Percentiles rank a stretch among this genome's conserved stretches.
Evolutionary conservation across 2,113 vertebrate species (phyloP).

Genomic region (Otocyon megalotis): DNA sequence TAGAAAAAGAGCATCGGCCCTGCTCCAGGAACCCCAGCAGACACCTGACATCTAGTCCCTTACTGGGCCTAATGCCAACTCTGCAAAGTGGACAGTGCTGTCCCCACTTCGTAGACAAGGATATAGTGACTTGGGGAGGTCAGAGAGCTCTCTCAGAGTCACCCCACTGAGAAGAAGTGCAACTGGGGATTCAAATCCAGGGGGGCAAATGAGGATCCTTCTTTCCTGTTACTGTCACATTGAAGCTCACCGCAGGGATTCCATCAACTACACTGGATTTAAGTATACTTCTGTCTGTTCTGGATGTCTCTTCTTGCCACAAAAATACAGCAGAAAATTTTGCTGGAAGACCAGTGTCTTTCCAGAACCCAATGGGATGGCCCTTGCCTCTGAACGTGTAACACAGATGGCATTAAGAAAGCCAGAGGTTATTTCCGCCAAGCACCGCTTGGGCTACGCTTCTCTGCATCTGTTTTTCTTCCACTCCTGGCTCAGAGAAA

Average conservation of each 20-base stretch:
- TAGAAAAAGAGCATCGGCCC: too few relatives aligned
- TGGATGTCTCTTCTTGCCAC: not conserved
- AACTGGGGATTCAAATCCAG: not conserved
- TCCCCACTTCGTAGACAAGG: not conserved
- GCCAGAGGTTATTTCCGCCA: not conserved
- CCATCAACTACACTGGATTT: not conserved
- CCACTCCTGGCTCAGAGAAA: not conserved
- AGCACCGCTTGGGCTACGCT: accelerated
- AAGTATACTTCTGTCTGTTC: not conserved
- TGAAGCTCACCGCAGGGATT: not conserved
- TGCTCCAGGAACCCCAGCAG: accelerated
- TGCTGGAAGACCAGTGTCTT: not conserved
- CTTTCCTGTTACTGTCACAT: not conserved
- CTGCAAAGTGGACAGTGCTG: accelerated
- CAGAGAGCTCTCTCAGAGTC: not conserved
- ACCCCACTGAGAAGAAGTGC: not conserved
- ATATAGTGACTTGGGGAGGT: not conserved
- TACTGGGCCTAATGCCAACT: not conserved
- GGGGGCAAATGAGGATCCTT: accelerated
- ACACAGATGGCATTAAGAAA: not conserved
- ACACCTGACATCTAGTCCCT: accelerated
- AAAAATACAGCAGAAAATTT: not conserved
- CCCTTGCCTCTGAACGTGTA: not conserved
- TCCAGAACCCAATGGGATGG: not conserved
- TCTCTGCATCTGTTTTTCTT: not conserved